Conservation (phyloP, 1,140 invertebrate species). For the Zophobas morio region DNA sequence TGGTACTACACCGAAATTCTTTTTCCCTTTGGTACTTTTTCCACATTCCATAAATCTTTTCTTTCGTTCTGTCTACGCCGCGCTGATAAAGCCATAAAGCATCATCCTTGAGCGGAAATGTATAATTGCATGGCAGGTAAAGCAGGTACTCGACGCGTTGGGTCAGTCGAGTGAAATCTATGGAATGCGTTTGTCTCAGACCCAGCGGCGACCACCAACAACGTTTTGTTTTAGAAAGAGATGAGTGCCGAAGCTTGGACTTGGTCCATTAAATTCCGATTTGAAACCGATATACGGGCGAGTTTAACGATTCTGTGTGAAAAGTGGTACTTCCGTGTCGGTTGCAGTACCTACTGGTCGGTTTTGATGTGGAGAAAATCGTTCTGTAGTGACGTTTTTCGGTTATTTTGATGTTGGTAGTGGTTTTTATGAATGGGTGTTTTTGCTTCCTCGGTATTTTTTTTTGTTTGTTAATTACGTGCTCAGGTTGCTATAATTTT, state of each 20-base stretch:
- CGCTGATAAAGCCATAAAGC: conserved; percentile 8
- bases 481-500: no score
- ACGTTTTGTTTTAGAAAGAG: conserved; percentile 41
- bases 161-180: conserved; percentile 28
- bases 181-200: conserved; percentile 48
- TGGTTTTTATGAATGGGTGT: no score
- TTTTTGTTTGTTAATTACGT: no score
- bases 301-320: no score
- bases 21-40: neutral
- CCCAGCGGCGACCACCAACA: conserved; percentile 49
- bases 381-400: no score
- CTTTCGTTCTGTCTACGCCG: neutral
- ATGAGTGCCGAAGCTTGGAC: neutral
- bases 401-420: no score
- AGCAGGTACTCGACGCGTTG: conserved; percentile 13
- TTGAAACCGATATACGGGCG: no score
- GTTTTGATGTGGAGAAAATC: no score
- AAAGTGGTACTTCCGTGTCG: no score
- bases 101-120: conserved; percentile 24
- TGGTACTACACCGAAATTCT: no score
- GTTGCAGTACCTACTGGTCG: no score
- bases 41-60: conserved; percentile 1
- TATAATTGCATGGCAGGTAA: conserved; percentile 41
- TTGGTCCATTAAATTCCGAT: neutral
- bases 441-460: no score